Percentiles rank a stretch among this genome's conserved stretches.
Evolutionary conservation across 1,140 invertebrate species (phyloP).

Genomic region (Gonioctena quinquepunctata): DNA sequence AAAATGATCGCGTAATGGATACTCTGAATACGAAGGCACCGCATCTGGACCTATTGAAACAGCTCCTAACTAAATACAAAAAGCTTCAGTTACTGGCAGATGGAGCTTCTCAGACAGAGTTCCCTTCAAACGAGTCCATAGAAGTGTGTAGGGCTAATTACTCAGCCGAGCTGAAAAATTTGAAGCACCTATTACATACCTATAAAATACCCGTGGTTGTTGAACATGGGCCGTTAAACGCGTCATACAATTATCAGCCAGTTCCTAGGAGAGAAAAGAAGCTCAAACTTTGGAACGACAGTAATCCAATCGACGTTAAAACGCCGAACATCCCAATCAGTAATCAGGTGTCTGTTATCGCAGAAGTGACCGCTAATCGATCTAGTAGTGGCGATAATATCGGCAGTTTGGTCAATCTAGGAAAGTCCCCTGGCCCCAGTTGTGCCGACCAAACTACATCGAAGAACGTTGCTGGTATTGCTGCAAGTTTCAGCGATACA

Average conservation of each 20-base stretch:
- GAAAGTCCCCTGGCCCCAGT: no score
- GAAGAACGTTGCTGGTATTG: no score
- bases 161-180: conserved; percentile 24
- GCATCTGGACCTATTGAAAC: conserved; percentile 22
- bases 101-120: conserved; percentile 8
- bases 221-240: conserved; percentile 20
- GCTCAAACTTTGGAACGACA: conserved; percentile 14
- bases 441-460: no score
- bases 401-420: no score
- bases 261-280: neutral
- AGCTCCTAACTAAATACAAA: neutral
- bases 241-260: conserved; percentile 13
- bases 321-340: no score
- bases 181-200: conserved; percentile 20
- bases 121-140: conserved; percentile 17
- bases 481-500: no score
- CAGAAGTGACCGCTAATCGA: no score
- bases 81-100: neutral
- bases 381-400: no score
- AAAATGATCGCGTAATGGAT: conserved; percentile 17
- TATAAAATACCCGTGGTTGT: conserved; percentile 34
- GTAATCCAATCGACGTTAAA: conserved; percentile 6
- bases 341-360: no score
- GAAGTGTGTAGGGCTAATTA: neutral
- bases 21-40: conserved; percentile 1